These are phyloP conservation scores for Phasia obesa DNA, from an alignment of 2,888 invertebrate genomes.

Conservation along the genomic window DNA sequence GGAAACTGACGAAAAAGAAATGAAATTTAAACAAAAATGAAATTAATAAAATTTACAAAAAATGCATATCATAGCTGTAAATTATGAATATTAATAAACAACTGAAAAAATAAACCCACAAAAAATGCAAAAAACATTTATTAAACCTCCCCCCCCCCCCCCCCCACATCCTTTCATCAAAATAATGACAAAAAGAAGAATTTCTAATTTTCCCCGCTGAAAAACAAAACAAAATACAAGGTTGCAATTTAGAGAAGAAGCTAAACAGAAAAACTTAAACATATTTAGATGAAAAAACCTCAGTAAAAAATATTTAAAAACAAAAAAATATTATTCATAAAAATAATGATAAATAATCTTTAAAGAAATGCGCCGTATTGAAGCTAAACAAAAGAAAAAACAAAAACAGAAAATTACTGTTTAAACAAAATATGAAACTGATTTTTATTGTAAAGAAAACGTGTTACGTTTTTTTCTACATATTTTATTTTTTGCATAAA, in stretches of 20 bases:
- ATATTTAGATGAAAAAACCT: conserved; percentile 72
- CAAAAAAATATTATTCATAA: conserved; percentile 83
- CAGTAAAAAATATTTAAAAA: conserved; percentile 66
- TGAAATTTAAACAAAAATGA: background rate
- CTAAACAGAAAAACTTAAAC: conserved; percentile 71
- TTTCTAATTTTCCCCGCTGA: conserved; percentile 54
- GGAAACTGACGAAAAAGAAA: conserved; percentile 11
- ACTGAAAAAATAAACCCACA: conserved; percentile 46
- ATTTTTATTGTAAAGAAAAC: conserved; percentile 81
- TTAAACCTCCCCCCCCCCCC: background rate
- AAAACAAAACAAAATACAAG: conserved; percentile 53
- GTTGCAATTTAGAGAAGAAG: conserved; percentile 69
- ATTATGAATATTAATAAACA: conserved; percentile 75
- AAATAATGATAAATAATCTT: conserved; percentile 68
- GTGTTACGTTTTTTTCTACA: conserved; percentile 76
- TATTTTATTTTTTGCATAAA: conserved; percentile 73
- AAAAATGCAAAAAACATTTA: conserved; percentile 22
- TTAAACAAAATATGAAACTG: conserved; percentile 75
- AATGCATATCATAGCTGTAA: conserved; percentile 97
- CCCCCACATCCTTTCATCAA: no score
- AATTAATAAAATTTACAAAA: conserved; percentile 74
- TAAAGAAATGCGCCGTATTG: conserved; percentile 73
- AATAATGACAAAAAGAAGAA: conserved; percentile 28
- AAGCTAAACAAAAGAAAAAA: conserved; percentile 71
- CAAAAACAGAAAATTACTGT: conserved; percentile 73